Base-by-base conservation (phyloP, 1,140 invertebrate genomes). In the Nymphalis io region DNA sequence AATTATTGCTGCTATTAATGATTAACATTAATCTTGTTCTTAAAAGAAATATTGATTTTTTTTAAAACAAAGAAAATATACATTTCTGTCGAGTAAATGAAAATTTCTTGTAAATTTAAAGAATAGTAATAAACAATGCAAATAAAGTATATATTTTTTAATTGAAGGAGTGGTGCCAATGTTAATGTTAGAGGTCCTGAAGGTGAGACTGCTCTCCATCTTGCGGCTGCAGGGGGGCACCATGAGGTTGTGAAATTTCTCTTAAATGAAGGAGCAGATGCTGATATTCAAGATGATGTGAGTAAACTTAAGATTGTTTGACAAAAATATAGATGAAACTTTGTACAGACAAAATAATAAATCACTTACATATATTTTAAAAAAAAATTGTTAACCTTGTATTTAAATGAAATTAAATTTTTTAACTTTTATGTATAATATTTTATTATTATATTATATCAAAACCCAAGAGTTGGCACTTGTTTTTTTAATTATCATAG, bases 151-250 rank as follows among this genome's bases (percentile, higher is more conserved):
- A 18, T 16, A 5, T 16, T 18, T 46, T 46, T 15, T 15, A 18
- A 16, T 57, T 67, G 5, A 67, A 92, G 90, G 76, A 91, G 92
- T 83, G 95, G 95, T 55, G 97, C 96, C 38, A 93, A 95, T 84
- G 93, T 96, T 39, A 95, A 96, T 87, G 93, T 91, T 73, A 88
- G 94, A 85, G 95, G 95, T 3, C 93, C 93, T 20, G 95, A 95
- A 84, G 96, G 96, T 38, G 96, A 98, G 81, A 97, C 96, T 10
- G 95, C 97, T 15, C 92, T 99, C 20, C 95, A 98, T 75, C 93
- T 98, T 59, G 97, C 98, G 48, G 95, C 96, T 23, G 95, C 95
- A 55, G 95, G 96, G 44, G 97, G 97, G 16, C 97, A 98, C 90
- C 94, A 96, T 82, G 96, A 98, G 79, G 95, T 98, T 79, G 94